Evolutionary conservation across 92 coral and sea anemone genomes (phyloP).

Genomic region (Paramuricea clavata): DNA sequence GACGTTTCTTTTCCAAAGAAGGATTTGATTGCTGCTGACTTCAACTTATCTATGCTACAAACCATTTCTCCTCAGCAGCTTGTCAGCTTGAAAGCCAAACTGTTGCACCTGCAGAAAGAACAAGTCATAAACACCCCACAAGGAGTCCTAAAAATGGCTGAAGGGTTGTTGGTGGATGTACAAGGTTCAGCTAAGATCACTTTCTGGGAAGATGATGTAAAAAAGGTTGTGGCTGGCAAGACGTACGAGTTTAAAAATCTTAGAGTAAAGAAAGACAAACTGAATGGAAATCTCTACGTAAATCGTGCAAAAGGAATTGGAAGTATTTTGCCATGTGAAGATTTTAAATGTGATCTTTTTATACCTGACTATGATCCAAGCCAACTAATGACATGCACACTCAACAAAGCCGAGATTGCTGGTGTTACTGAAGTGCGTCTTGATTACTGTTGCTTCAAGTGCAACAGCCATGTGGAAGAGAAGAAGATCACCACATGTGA

Average conservation of each 20-base stretch:
- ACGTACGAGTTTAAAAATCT: slow-evolving; percentile 39
- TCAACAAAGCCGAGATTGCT: neutral
- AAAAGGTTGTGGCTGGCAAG: slow-evolving; percentile 15
- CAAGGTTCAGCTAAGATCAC: slow-evolving; percentile 10
- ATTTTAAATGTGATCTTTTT: slow-evolving; percentile 2
- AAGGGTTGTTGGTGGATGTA: slow-evolving; percentile 17
- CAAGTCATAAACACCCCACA: neutral
- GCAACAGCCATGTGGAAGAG: slow-evolving; percentile 17
- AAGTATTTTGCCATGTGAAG: slow-evolving; percentile 2
- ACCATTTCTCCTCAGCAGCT: slow-evolving; percentile 15
- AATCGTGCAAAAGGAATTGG: slow-evolving; percentile 33
- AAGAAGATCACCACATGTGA: slow-evolving; percentile 7
- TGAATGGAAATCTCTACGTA: slow-evolving; percentile 23
- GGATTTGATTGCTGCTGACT: slow-evolving; percentile 6
- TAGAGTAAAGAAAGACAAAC: slow-evolving; percentile 35
- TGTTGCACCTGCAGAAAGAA: neutral
- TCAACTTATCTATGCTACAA: slow-evolving; percentile 23
- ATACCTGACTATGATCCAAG: slow-evolving; percentile 24
- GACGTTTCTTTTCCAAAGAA: slow-evolving; percentile 12
- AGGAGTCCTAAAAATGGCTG: neutral
- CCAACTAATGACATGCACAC: slow-evolving; percentile 26
- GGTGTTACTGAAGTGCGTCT: slow-evolving; percentile 21
- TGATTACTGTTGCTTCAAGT: slow-evolving; percentile 26
- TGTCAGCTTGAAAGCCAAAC: slow-evolving; percentile 11
- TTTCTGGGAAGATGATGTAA: slow-evolving; percentile 38